phyloP scores from a whole-genome alignment of 2,113 vertebrate species.

The Cardinalis cardinalis region DNA sequence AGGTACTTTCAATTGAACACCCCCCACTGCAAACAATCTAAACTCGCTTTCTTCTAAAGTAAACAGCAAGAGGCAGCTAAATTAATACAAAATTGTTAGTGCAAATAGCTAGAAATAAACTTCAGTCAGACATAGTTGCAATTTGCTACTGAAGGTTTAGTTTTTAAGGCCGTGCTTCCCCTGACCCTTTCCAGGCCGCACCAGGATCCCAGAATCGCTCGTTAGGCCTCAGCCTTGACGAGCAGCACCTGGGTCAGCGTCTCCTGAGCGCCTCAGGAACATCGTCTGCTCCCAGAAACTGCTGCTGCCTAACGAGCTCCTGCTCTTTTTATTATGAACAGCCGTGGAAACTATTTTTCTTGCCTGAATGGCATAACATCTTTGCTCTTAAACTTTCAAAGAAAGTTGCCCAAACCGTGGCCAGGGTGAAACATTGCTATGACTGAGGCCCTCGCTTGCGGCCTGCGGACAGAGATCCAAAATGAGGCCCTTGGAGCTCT shows the following conservation, averaged over 20 bases:
- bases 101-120: background rate
- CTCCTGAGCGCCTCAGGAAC: background rate
- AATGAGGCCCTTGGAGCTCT: background rate
- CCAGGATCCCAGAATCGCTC: accelerated
- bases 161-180: background rate
- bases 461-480: accelerated
- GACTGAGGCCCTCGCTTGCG: accelerated
- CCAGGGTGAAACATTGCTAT: background rate
- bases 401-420: background rate
- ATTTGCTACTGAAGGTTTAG: background rate
- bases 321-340: no score
- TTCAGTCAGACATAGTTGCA: background rate
- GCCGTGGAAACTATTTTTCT: no score
- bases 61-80: background rate
- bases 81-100: background rate
- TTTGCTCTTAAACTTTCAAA: no score
- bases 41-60: background rate
- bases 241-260: background rate
- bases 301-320: background rate
- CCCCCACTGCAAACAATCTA: accelerated
- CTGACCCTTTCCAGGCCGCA: accelerated
- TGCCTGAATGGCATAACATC: no score
- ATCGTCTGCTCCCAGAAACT: background rate
- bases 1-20: background rate
- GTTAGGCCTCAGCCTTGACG: background rate